Percentiles rank a stretch among this genome's conserved stretches.
Evolutionary conservation across 2,888 invertebrate genomes (phyloP).

Genomic region (Caprella mutica): DNA sequence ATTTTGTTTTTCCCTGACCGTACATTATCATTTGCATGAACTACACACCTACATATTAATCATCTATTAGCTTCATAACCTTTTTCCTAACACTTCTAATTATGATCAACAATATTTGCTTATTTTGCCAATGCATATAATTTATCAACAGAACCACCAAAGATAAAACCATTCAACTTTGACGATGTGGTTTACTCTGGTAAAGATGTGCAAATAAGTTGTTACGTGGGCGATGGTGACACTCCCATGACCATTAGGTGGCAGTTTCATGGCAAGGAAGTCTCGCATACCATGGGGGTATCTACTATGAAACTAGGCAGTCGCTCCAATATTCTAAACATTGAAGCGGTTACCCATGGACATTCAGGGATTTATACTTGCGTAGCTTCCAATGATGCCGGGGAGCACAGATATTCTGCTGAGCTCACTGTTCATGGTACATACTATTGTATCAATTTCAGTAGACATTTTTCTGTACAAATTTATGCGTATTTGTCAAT

Average conservation of each 20-base stretch:
- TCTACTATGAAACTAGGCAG: constrained; percentile 41
- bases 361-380: constrained; percentile 68
- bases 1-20: too few relatives aligned
- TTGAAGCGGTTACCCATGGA: constrained; percentile 54
- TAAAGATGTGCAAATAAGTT: constrained; percentile 38
- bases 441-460: background rate
- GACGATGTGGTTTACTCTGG: constrained; percentile 37
- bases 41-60: too few relatives aligned
- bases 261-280: constrained; percentile 36
- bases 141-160: constrained; percentile 69
- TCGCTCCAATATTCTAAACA: constrained; percentile 55
- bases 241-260: constrained; percentile 39
- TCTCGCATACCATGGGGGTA: constrained; percentile 29
- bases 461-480: too few relatives aligned
- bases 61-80: too few relatives aligned
- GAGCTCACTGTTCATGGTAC: constrained; percentile 61
- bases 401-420: constrained; percentile 54
- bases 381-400: constrained; percentile 59
- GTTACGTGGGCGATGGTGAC: constrained; percentile 39
- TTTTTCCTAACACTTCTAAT: too few relatives aligned
- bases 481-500: too few relatives aligned
- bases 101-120: too few relatives aligned
- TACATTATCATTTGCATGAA: too few relatives aligned
- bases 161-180: constrained; percentile 46
- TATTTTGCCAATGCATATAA: too few relatives aligned